Percentiles rank a stretch among this genome's conserved stretches.
phyloP scores from a whole-genome alignment of 2,888 invertebrate species.

The Tipula confusa region DNA sequence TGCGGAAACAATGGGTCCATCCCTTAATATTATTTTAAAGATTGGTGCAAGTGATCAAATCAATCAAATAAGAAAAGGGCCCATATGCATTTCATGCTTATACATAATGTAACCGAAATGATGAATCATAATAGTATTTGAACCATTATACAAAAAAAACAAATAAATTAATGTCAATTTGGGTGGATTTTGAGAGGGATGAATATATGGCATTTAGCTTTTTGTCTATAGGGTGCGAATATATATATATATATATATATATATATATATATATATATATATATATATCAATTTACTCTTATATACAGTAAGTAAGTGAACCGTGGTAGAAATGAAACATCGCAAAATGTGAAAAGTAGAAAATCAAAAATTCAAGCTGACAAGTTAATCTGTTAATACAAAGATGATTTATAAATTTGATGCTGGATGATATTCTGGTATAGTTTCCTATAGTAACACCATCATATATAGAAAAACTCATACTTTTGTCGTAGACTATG shows the following conservation, averaged over 20 bases:
- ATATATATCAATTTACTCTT: too few species aligned
- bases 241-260: neutral
- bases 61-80: neutral
- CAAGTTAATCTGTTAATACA: constrained; percentile 6
- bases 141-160: neutral
- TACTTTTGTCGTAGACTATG: neutral
- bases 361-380: neutral
- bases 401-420: neutral
- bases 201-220: too few species aligned
- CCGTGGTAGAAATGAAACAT: neutral
- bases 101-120: neutral
- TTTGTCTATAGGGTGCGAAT: neutral
- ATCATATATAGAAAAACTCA: neutral
- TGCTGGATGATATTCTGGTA: neutral
- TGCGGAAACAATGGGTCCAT: neutral
- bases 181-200: neutral
- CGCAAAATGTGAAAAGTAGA: neutral
- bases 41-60: neutral
- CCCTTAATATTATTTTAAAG: neutral
- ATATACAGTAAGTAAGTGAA: neutral
- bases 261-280: too few species aligned
- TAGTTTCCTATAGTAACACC: too few species aligned
- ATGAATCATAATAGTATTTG: neutral
- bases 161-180: constrained; percentile 9
- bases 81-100: constrained; percentile 5